phyloP scores from a whole-genome alignment of 2,888 invertebrate species.

The Muschampia plurimacula region DNA sequence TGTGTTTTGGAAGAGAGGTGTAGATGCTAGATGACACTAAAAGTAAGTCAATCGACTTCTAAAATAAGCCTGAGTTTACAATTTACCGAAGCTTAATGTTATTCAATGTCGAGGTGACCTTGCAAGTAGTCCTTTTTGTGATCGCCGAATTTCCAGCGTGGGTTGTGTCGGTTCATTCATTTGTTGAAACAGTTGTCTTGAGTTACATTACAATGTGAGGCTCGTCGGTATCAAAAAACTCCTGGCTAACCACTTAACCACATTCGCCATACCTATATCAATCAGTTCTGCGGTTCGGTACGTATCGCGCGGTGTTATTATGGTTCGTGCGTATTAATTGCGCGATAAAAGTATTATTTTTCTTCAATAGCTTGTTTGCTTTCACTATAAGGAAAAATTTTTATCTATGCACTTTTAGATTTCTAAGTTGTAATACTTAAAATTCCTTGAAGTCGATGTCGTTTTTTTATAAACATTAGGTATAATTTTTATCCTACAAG shows the following conservation, averaged over 20 bases:
- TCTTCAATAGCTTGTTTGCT: neutral
- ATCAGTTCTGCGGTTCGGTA: conserved; percentile 10
- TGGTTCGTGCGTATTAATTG: neutral
- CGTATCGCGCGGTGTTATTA: conserved; percentile 23
- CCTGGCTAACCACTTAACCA: conserved; percentile 44
- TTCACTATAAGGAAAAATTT: too few relatives aligned
- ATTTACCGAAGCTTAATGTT: neutral
- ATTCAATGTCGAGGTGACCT: conserved; percentile 24
- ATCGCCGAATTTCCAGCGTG: conserved; percentile 45
- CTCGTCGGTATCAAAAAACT: conserved; percentile 46
- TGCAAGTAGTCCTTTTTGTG: conserved; percentile 37
- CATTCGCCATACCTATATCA: conserved; percentile 27
- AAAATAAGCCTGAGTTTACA: neutral
- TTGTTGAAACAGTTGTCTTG: conserved; percentile 40
- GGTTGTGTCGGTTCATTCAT: conserved; percentile 42
- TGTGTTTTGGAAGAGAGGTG: too few relatives aligned
- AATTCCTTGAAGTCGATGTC: neutral
- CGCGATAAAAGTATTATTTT: neutral
- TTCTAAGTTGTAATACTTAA: neutral
- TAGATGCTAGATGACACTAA: too few relatives aligned
- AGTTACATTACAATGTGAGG: conserved; percentile 46
- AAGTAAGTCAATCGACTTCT: too few relatives aligned
- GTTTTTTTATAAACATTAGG: neutral
- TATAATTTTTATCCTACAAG: neutral
- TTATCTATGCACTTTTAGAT: neutral